Percentiles rank a stretch among this genome's conserved stretches.
phyloP scores from a whole-genome alignment of 2,113 vertebrate genomes.

The Cariama cristata region DNA sequence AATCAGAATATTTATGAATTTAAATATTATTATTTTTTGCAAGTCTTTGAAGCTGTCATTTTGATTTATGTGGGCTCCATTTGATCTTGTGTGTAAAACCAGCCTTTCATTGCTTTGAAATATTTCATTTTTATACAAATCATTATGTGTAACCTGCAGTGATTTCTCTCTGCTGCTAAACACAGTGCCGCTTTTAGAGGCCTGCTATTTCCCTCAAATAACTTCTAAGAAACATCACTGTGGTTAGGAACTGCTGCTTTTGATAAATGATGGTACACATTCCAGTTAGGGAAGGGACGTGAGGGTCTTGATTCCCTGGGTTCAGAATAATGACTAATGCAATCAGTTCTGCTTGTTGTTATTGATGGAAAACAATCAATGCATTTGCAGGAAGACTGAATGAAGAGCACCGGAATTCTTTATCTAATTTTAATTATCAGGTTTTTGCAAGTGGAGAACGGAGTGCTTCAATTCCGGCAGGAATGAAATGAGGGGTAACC shows the following conservation, averaged over 20 bases:
- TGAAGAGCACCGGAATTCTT: background rate
- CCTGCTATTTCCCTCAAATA: background rate
- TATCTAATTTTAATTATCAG: background rate
- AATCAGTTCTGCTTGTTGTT: background rate
- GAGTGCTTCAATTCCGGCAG: rapidly evolving
- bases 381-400: rapidly evolving
- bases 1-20: constrained; percentile 6
- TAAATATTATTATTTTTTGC: constrained; percentile 4
- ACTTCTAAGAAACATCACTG: rapidly evolving
- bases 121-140: background rate
- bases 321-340: background rate
- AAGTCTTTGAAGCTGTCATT: constrained; percentile 16
- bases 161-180: background rate
- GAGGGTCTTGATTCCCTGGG: background rate
- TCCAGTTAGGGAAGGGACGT: background rate
- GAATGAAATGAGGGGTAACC: background rate
- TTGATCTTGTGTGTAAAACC: constrained; percentile 38
- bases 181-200: background rate
- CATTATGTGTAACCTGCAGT: background rate
- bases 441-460: background rate
- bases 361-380: background rate
- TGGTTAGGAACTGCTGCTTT: background rate
- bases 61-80: constrained; percentile 20
- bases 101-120: background rate
- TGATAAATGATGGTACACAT: background rate